These are phyloP conservation scores for Erpetoichthys calabaricus DNA, from an alignment of 2,797 vertebrate species.

Conservation along the genomic window DNA sequence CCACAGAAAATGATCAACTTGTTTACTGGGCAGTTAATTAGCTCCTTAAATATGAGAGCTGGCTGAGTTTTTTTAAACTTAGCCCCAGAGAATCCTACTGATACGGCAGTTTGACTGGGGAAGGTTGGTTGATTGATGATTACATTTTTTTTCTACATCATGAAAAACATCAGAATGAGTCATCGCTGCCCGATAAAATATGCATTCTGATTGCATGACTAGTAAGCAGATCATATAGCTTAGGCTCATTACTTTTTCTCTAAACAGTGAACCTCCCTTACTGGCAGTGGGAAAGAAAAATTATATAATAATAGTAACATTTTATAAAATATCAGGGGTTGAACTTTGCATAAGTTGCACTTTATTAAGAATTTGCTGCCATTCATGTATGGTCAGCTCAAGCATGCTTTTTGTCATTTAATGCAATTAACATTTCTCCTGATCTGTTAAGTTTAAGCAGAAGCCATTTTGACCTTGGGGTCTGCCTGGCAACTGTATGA, in stretches of 20 bases:
- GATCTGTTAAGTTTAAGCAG: not conserved
- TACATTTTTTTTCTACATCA: conserved; percentile 28
- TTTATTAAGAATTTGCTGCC: too few relatives aligned
- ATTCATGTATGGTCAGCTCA: too few relatives aligned
- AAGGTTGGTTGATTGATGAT: conserved; percentile 30
- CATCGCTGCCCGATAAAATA: conserved; percentile 33
- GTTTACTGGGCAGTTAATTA: too few relatives aligned
- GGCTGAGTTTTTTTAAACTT: not conserved
- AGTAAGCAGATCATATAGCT: conserved; percentile 14
- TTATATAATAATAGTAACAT: too few relatives aligned
- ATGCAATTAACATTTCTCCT: conserved; percentile 2
- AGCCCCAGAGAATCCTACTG: conserved; percentile 17
- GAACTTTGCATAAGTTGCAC: too few relatives aligned
- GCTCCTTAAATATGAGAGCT: too few relatives aligned
- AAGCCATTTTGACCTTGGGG: not conserved
- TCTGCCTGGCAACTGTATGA: conserved; percentile 5
- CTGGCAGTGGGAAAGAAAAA: too few relatives aligned
- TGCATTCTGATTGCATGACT: conserved; percentile 23
- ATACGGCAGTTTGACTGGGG: conserved; percentile 23
- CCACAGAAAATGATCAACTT: too few relatives aligned
- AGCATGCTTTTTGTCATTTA: not conserved
- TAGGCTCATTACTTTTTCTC: not conserved
- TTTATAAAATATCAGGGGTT: too few relatives aligned
- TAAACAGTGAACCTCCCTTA: too few relatives aligned
- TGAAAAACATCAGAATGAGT: conserved; percentile 30